These are phyloP conservation scores for Liopterus haemorrhoidalis DNA, from an alignment of 2,888 invertebrate genomes.

Conservation along the genomic window DNA sequence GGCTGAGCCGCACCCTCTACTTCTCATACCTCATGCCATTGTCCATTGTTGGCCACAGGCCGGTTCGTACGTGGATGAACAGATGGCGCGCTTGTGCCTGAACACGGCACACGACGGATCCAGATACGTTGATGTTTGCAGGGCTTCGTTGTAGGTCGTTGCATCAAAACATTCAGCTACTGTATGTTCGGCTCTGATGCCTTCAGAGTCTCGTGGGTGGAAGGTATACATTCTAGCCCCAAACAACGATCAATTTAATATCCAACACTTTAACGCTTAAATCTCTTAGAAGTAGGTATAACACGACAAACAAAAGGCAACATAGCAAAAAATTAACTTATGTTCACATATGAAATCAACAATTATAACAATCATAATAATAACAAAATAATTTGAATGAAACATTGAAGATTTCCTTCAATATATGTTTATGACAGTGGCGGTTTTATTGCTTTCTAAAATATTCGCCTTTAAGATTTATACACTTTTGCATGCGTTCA, in stretches of 20 bases:
- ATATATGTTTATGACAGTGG: no score
- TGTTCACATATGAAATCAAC: no score
- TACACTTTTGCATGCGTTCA: no score
- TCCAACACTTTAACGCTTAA: no score
- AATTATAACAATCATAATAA: no score
- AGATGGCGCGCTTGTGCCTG: slow-evolving; percentile 6
- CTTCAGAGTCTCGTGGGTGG: slow-evolving; percentile 6
- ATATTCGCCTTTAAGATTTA: no score
- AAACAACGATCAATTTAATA: not conserved
- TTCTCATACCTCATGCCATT: slow-evolving; percentile 24
- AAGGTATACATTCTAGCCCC: not conserved
- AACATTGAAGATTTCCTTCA: no score
- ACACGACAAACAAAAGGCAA: no score
- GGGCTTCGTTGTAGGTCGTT: slow-evolving; percentile 41
- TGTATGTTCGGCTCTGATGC: not conserved
- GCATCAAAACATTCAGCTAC: slow-evolving; percentile 34
- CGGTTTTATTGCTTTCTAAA: no score
- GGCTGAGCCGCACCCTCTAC: slow-evolving; percentile 39
- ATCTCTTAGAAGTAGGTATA: no score
- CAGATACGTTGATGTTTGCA: slow-evolving; percentile 2
- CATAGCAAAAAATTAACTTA: no score
- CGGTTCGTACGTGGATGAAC: not conserved
- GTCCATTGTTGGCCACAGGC: slow-evolving; percentile 10
- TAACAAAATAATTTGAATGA: no score
- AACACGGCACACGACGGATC: slow-evolving; percentile 5